These are phyloP conservation scores for Drosophila persimilis DNA, from an alignment of 1,140 invertebrate genomes.

Conservation along the genomic window DNA sequence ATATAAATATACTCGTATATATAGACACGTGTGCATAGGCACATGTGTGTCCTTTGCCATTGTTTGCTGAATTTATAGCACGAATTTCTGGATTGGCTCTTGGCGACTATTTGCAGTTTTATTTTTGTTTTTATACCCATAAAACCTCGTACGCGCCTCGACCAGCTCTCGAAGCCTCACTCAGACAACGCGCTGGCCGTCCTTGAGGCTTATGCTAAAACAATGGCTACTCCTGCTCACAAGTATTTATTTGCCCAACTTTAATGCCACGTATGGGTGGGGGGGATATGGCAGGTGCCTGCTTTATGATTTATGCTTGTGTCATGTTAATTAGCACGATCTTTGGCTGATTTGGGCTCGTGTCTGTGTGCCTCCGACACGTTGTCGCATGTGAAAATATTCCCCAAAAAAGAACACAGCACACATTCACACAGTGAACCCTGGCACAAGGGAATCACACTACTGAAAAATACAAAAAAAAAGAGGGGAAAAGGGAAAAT, in stretches of 20 bases:
- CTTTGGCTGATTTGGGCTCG: conserved; percentile 28
- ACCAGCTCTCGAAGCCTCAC: conserved; percentile 1
- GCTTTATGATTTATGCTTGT: conserved; percentile 56
- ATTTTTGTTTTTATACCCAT: conserved; percentile 52
- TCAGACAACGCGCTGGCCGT: conserved; percentile 17
- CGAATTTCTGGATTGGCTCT: conserved; percentile 78
- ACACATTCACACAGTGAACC: conserved; percentile 23
- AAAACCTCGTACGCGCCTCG: conserved; percentile 21
- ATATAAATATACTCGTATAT: conserved; percentile 7
- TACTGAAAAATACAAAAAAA: no score
- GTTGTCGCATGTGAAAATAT: conserved; percentile 23
- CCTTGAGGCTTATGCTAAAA: conserved; percentile 68
- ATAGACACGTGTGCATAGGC: conserved; percentile 12
- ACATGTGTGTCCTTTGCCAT: conserved; percentile 61
- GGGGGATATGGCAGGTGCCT: conserved; percentile 20
- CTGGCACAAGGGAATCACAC: not conserved
- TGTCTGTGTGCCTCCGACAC: conserved; percentile 9
- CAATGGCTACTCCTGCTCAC: conserved; percentile 44
- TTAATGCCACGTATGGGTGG: not conserved
- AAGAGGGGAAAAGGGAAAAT: not conserved
- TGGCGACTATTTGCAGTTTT: conserved; percentile 66
- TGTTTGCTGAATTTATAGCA: conserved; percentile 79
- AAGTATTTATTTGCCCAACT: conserved; percentile 61
- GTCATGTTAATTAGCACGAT: conserved; percentile 69
- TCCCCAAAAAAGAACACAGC: conserved; percentile 9